Evolutionary conservation across 2,113 vertebrate genomes (phyloP).

Genomic region (Dermatemys mawii): DNA sequence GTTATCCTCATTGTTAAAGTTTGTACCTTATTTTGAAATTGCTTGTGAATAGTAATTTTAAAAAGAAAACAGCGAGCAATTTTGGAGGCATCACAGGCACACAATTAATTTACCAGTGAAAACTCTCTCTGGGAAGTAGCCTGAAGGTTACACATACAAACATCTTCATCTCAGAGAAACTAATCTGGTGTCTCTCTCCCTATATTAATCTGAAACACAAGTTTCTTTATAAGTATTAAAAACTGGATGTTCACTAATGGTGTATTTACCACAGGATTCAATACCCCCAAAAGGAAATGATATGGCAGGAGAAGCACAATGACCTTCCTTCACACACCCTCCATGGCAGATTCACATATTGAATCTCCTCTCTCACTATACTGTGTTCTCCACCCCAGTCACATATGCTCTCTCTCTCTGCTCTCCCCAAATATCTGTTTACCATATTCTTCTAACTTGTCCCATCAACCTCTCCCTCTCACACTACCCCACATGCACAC

Average conservation of each 20-base stretch:
- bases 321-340: background rate
- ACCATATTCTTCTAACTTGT: background rate
- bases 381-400: fast-evolving
- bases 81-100: background rate
- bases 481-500: fast-evolving
- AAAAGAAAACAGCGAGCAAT: background rate
- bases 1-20: background rate
- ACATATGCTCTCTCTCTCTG: background rate
- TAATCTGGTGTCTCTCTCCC: background rate
- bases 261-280: fast-evolving
- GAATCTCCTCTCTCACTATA: background rate
- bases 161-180: fast-evolving
- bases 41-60: background rate
- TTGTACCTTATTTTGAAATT: background rate
- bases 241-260: fast-evolving
- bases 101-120: background rate
- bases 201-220: background rate
- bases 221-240: background rate
- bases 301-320: background rate
- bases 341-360: background rate
- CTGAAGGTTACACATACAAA: fast-evolving
- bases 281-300: background rate
- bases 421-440: background rate
- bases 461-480: background rate
- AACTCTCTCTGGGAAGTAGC: fast-evolving